Conservation (phyloP, 1,140 invertebrate species). For the Hypsibius dujardini region DNA sequence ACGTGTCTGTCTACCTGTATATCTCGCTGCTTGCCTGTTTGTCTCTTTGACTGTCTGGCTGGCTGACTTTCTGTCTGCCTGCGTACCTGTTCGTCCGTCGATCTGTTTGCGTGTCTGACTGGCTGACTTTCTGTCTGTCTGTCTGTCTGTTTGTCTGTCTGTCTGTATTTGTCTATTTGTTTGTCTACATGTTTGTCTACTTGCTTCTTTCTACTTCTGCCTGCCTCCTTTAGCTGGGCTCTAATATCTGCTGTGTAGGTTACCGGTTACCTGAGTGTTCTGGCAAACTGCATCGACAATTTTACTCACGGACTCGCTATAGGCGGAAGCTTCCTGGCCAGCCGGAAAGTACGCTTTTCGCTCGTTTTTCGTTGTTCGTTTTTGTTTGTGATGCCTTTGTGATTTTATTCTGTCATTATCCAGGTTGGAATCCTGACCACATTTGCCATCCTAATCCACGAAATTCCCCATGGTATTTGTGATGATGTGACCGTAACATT, state of each 20-base stretch:
- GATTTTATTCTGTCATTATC: too few relatives aligned
- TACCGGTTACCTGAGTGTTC: conserved; percentile 74
- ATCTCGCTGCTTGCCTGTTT: too few relatives aligned
- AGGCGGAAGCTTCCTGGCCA: conserved; percentile 79
- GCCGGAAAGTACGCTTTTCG: too few relatives aligned
- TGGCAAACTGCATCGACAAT: conserved; percentile 90
- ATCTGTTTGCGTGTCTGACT: background rate
- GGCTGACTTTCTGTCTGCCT: too few relatives aligned
- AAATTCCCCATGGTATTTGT: conserved; percentile 63
- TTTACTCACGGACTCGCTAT: conserved; percentile 90
- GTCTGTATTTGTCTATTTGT: conserved; percentile 16
- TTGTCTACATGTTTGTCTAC: too few relatives aligned
- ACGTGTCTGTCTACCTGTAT: too few relatives aligned
- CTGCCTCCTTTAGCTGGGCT: conserved; percentile 10
- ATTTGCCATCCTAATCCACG: conserved; percentile 80
- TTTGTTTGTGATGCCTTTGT: too few relatives aligned
- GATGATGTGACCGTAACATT: background rate
- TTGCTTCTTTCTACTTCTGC: conserved; percentile 15
- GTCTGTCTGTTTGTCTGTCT: too few relatives aligned
- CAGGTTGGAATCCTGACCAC: conserved; percentile 70
- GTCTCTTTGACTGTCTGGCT: too few relatives aligned
- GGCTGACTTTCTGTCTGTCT: conserved; percentile 14
- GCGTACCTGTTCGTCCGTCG: too few relatives aligned
- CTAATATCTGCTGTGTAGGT: conserved; percentile 42
- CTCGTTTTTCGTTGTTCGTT: too few relatives aligned